A percentile compares a stretch with the other conserved stretches of the same genome.
Evolutionary conservation across 2,113 vertebrate genomes (phyloP).

Genomic region (Xenotilapia caudafasciata): DNA sequence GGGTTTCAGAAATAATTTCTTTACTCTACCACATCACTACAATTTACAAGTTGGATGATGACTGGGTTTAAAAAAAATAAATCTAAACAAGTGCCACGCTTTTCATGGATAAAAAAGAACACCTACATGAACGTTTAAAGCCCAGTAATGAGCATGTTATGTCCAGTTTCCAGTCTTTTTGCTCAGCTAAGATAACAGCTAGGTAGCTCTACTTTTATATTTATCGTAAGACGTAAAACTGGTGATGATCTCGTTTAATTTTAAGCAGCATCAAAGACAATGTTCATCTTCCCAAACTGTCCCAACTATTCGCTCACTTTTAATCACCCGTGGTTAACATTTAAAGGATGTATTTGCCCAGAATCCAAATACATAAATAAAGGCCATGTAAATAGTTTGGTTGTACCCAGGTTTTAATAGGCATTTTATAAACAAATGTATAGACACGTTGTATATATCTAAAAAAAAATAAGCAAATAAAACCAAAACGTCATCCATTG

Average conservation of each 20-base stretch:
- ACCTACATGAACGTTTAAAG: neutral
- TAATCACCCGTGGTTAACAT: neutral
- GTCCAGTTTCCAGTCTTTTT: neutral
- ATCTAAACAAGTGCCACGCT: neutral
- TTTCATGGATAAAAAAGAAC: neutral
- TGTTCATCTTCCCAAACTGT: neutral
- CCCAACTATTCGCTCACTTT: neutral
- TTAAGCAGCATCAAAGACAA: neutral
- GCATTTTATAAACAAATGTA: neutral
- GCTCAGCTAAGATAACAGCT: neutral
- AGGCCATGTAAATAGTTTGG: neutral
- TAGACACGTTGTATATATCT: neutral
- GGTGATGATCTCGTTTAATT: neutral
- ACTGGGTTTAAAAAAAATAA: neutral
- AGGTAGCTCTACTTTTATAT: neutral
- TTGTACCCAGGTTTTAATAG: neutral
- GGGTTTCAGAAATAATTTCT: neutral
- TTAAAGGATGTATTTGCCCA: neutral
- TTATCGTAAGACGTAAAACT: neutral
- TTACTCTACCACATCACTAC: neutral
- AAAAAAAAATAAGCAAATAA: neutral
- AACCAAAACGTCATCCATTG: neutral
- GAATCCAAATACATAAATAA: neutral
- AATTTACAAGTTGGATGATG: neutral
- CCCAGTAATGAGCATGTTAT: neutral